Evolutionary conservation across 2,113 vertebrate species (phyloP), one percentile per base, ranked within the genome.

Genomic region (Murina feae): DNA sequence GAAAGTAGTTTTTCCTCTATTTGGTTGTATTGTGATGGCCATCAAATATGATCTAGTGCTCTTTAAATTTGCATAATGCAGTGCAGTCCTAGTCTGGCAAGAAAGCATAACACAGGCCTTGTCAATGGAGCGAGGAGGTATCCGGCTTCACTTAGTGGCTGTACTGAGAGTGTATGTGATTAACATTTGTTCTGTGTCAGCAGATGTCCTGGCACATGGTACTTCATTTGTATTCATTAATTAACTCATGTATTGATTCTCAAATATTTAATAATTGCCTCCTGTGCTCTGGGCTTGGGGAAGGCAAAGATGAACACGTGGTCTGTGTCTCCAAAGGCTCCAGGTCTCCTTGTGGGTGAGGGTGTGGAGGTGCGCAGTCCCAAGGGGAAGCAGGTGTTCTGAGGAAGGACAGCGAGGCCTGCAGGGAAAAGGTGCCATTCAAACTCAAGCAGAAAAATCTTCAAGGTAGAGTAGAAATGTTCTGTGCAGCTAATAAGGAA

Each of bases 201-300:
- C 93, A 92, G 92, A 93, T 96, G 93, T 93, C 71, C 37, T 93
- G 92, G 76, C 93, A 97, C 80, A 18, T 68, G 44, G 12, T 30
- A 32, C 84, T 96, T 89, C 86, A 74, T 95, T 89, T 93, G 44
- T 95, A 37, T 81, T 96, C 91, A 93, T 91, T 95, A 81, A 96
- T 92, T 92, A 87, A 71, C 86, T 80, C 86, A 90, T 23, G 84
- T 90, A 66, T 66, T 91, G 93, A 96, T 84, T 95, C 81, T 85
- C 32, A 87, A 82, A 60, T 91, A 72, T 84, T 93, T 76, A 86
- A 80, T 93, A 60, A 74, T 66, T 93, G 37, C 53, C 30, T 94
- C 65, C 75, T 91, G 9, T 68, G 49, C 80, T 58, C 35, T 71
- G 89, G 11, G n/a, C 42, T 4, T 47, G n/a, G 16, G 18, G 78